Evolutionary conservation across 2,797 vertebrate species (phyloP), one percentile per base, ranked within the genome.

Genomic region (Periophthalmus magnuspinnatus): DNA sequence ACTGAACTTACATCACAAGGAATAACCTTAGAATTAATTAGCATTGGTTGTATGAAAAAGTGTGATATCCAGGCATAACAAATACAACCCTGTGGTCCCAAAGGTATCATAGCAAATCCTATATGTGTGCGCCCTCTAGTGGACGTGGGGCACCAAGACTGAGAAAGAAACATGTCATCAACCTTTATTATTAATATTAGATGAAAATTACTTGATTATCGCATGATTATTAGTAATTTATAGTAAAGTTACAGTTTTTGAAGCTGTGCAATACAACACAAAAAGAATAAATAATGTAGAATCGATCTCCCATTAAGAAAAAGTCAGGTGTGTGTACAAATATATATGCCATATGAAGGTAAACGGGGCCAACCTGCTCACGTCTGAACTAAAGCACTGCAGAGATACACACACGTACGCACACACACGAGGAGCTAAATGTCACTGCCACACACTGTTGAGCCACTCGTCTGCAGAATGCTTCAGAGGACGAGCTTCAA

Each of bases 111-210:
- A 62, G 47, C 19, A 71, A 79, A 78, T 66, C 78, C 74, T 75
- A 67, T 84, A 85, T 70, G 66, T 72, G 72, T 80, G 84, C 91
- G 78, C 91, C 90, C 91, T 87, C 92, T 93, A 85, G 91, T 92
- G 92, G 91, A 77, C 54, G 45, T 13, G 28, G 47, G 64, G 62
- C 71, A 79, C 69, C 6, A 77, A 79, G 80, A 74, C 72, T 28
- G 28, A 28, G 28, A 61, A 2, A 45, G 36, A n/a, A 41, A 2
- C 10, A 41, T 34, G n/a, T 38, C 65, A 16, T 14, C 6, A 50
- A 72, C 71, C 64, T 57, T 65, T 64, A 2, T n/a, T 50, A n/a
- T 50, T n/a, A 48, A 16, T 50, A 41, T 11, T 11, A 41, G 17
- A 50, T n/a, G 47, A 48, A 48, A 41, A 41, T 38, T 36, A 38